These are phyloP conservation scores for Pangasius sanitwongsei DNA, from an alignment of 2,797 vertebrate species.

Conservation along the genomic window DNA sequence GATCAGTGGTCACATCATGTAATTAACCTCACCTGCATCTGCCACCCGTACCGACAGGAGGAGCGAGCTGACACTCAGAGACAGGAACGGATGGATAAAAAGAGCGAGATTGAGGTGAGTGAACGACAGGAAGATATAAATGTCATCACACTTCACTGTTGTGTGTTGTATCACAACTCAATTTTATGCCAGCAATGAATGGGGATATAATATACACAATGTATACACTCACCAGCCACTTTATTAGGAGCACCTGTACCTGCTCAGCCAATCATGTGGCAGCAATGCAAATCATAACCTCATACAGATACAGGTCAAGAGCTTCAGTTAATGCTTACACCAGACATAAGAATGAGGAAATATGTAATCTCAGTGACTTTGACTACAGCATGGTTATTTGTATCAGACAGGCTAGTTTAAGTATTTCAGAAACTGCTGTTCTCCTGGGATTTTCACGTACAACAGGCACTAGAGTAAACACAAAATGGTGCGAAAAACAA, in stretches of 20 bases:
- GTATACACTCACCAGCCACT: not conserved
- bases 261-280: not conserved
- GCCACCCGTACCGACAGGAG: not conserved
- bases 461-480: not conserved
- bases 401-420: not conserved
- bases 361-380: not conserved
- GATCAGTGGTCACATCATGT: slow-evolving; percentile 43
- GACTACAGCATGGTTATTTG: not conserved
- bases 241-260: not conserved
- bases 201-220: not conserved
- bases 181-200: not conserved
- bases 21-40: slow-evolving; percentile 46
- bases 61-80: not conserved
- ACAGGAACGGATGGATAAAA: slow-evolving; percentile 3
- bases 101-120: not conserved
- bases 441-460: not conserved
- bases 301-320: not conserved
- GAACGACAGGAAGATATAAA: not conserved
- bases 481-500: not conserved
- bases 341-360: not conserved
- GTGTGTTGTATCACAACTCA: not conserved
- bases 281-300: not conserved
- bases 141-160: not conserved
- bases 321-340: not conserved
- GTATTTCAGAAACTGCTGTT: not conserved